Evolutionary conservation across 2,888 invertebrate genomes (phyloP).

Genomic region (Polyommatus icarus): DNA sequence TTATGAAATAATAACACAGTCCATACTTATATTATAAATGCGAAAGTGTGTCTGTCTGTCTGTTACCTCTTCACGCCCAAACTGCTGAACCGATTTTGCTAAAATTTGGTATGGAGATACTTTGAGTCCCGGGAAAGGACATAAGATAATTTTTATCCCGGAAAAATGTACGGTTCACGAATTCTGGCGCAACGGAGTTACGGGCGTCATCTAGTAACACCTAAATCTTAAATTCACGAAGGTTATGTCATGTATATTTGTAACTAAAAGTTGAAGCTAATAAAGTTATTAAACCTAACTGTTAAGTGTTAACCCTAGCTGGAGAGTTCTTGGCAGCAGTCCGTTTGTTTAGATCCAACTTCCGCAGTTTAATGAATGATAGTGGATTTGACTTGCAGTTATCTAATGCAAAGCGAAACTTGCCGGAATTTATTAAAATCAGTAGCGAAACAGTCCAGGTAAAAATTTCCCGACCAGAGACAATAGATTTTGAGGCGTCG

Average conservation of each 20-base stretch:
- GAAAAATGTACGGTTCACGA: too few species aligned
- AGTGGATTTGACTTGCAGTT: slow-evolving; percentile 18
- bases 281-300: not conserved
- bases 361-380: slow-evolving; percentile 19
- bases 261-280: not conserved
- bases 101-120: too few species aligned
- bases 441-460: slow-evolving; percentile 3
- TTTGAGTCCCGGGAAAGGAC: too few species aligned
- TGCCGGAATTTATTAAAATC: not conserved
- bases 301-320: slow-evolving; percentile 3
- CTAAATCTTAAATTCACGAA: too few species aligned
- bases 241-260: not conserved
- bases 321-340: slow-evolving; percentile 12
- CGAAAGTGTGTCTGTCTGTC: too few species aligned
- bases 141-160: too few species aligned
- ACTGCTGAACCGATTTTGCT: too few species aligned
- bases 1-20: too few species aligned
- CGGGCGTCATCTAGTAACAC: too few species aligned
- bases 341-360: slow-evolving; percentile 26
- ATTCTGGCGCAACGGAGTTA: too few species aligned
- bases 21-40: too few species aligned
- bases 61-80: too few species aligned
- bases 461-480: not conserved
- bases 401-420: not conserved
- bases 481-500: not conserved